Percentiles rank a stretch among this genome's conserved stretches.
phyloP scores from a whole-genome alignment of 2,888 invertebrate genomes.

The Tetragonula carbonaria region DNA sequence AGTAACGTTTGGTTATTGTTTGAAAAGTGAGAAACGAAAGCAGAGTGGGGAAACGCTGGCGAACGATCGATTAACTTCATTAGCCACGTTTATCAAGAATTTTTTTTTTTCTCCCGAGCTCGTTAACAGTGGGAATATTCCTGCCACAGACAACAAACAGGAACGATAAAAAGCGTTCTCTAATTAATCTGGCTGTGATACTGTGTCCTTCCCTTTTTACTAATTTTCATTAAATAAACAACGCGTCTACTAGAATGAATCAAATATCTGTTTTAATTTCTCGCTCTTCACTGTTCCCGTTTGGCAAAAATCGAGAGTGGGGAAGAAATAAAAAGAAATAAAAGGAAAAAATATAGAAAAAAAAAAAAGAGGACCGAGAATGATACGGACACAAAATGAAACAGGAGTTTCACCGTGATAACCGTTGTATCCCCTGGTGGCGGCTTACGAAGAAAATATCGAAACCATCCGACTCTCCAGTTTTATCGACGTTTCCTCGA shows the following conservation, averaged over 20 bases:
- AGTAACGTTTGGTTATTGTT: not conserved
- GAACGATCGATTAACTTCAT: not conserved
- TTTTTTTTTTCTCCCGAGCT: too few species aligned
- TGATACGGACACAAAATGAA: slow-evolving; percentile 15
- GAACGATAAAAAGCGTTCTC: not conserved
- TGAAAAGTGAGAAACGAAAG: not conserved
- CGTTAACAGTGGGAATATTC: not conserved
- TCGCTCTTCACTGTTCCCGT: not conserved
- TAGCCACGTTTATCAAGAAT: not conserved
- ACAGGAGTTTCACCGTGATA: slow-evolving; percentile 36
- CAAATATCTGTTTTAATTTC: slow-evolving; percentile 18
- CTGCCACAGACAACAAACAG: not conserved
- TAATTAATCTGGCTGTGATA: slow-evolving; percentile 31
- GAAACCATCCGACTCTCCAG: slow-evolving; percentile 4
- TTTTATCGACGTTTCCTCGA: slow-evolving; percentile 19
- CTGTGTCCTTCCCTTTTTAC: not conserved
- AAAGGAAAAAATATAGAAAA: not conserved
- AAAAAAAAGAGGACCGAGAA: not conserved
- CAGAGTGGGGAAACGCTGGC: not conserved
- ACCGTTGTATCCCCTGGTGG: slow-evolving; percentile 9
- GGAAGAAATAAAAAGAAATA: too few species aligned
- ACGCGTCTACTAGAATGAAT: not conserved
- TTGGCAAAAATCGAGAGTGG: too few species aligned
- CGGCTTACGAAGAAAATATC: slow-evolving; percentile 40
- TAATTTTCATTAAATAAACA: slow-evolving; percentile 19